Evolutionary conservation across 2,113 vertebrate genomes (phyloP).

Genomic region (Collichthys lucidus): DNA sequence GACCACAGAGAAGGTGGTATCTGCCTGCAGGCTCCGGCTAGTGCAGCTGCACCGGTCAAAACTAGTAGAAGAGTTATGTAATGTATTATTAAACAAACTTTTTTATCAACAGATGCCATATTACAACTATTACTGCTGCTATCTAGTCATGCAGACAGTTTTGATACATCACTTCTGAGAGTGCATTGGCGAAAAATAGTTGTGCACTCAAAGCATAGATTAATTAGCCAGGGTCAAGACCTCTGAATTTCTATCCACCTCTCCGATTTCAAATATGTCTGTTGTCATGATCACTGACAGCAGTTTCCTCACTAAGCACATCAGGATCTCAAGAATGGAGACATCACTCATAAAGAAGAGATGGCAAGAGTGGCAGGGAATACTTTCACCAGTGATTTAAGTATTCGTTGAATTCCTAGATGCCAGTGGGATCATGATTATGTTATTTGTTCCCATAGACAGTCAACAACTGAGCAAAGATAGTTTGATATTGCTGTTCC

Average conservation of each 20-base stretch:
- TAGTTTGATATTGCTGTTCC: too few relatives aligned
- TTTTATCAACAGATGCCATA: not conserved
- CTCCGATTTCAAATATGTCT: not conserved
- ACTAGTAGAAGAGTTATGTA: not conserved
- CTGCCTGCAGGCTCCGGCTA: not conserved
- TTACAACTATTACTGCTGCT: not conserved
- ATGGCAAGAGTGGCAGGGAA: too few relatives aligned
- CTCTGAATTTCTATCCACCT: not conserved
- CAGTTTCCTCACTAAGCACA: too few relatives aligned
- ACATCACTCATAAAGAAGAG: too few relatives aligned
- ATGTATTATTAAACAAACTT: not conserved
- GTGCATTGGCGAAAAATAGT: not conserved
- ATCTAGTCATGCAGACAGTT: not conserved
- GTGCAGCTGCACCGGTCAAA: slow-evolving; percentile 1
- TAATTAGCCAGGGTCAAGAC: not conserved
- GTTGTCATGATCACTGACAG: not conserved
- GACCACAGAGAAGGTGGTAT: slow-evolving; percentile 43
- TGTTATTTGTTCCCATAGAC: too few relatives aligned
- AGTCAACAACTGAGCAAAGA: too few relatives aligned
- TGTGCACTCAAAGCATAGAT: not conserved
- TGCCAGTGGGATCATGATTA: too few relatives aligned
- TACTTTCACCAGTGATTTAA: too few relatives aligned
- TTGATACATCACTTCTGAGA: not conserved
- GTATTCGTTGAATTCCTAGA: too few relatives aligned
- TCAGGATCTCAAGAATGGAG: not conserved